Percentiles rank a stretch among this genome's conserved stretches.
Conservation (phyloP, 2,888 invertebrate genomes). For the Gymnoscelis rufifasciata region DNA sequence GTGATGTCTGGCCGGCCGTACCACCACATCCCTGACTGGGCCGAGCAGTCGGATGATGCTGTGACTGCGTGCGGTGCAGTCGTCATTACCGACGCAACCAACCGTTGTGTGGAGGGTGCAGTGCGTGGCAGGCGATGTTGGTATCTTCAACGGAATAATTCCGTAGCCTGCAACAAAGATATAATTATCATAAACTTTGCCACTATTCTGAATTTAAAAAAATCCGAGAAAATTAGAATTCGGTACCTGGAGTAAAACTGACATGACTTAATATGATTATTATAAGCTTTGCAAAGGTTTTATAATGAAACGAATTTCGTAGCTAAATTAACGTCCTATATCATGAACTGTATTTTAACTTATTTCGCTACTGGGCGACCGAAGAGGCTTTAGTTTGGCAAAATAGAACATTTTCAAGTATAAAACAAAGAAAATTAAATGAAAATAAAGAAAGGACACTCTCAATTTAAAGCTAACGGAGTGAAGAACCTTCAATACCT, state of each 20-base stretch:
- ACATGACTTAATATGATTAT: too few species aligned
- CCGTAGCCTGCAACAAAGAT: slow-evolving; percentile 79
- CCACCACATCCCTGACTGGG: slow-evolving; percentile 81
- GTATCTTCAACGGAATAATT: slow-evolving; percentile 80
- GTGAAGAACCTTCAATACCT: slow-evolving; percentile 49
- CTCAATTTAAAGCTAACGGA: slow-evolving; percentile 50
- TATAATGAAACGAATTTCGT: too few species aligned
- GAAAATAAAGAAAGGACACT: slow-evolving; percentile 27
- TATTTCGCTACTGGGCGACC: too few species aligned
- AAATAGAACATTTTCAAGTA: not conserved
- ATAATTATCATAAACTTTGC: too few species aligned
- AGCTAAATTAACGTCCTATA: too few species aligned
- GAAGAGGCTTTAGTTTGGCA: too few species aligned
- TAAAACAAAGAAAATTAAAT: slow-evolving; percentile 7
- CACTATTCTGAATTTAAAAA: too few species aligned
- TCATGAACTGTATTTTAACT: too few species aligned
- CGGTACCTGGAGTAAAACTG: too few species aligned
- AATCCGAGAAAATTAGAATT: too few species aligned
- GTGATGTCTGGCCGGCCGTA: slow-evolving; percentile 80
- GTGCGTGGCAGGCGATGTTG: slow-evolving; percentile 77
- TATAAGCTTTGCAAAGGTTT: too few species aligned
- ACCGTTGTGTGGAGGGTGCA: slow-evolving; percentile 81
- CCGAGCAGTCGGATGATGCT: slow-evolving; percentile 81
- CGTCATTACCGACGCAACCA: slow-evolving; percentile 76
- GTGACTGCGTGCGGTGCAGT: slow-evolving; percentile 79